Conservation (phyloP, 1,140 invertebrate species). For the Acromyrmex echinatior region DNA sequence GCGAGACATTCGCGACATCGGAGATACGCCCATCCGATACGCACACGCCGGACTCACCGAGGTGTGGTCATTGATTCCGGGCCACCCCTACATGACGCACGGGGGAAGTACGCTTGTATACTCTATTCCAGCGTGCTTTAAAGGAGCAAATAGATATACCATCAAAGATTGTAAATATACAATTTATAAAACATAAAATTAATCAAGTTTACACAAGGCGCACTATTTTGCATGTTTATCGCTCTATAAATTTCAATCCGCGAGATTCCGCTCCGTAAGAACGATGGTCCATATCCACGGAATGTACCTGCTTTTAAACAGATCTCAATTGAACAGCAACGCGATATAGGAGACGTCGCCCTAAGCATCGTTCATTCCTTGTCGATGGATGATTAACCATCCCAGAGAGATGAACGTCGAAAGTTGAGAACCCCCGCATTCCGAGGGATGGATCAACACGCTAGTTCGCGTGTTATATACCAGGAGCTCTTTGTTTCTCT, state of each 20-base stretch:
- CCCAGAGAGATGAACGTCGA: not conserved
- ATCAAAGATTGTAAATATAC: not conserved
- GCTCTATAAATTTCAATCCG: not conserved
- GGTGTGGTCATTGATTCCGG: conserved; percentile 63
- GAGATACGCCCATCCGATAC: conserved; percentile 45
- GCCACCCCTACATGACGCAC: not conserved
- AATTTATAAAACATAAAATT: not conserved
- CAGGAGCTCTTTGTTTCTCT: conserved; percentile 58
- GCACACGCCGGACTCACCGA: conserved; percentile 16
- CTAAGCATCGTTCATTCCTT: not conserved
- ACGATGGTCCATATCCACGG: not conserved
- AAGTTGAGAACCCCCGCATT: conserved; percentile 81
- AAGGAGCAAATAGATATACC: too few relatives aligned
- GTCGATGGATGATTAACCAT: conserved; percentile 8
- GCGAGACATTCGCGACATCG: conserved; percentile 30
- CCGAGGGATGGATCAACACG: conserved; percentile 84
- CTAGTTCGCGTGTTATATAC: conserved; percentile 83
- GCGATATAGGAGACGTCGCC: not conserved
- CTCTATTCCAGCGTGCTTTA: not conserved
- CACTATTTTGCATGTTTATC: not conserved
- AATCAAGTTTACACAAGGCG: not conserved
- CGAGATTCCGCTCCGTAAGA: not conserved
- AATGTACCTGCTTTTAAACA: not conserved
- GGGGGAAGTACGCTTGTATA: not conserved
- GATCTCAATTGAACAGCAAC: not conserved